Base-by-base conservation (phyloP, 2,113 vertebrate species). In the Eonycteris spelaea region DNA sequence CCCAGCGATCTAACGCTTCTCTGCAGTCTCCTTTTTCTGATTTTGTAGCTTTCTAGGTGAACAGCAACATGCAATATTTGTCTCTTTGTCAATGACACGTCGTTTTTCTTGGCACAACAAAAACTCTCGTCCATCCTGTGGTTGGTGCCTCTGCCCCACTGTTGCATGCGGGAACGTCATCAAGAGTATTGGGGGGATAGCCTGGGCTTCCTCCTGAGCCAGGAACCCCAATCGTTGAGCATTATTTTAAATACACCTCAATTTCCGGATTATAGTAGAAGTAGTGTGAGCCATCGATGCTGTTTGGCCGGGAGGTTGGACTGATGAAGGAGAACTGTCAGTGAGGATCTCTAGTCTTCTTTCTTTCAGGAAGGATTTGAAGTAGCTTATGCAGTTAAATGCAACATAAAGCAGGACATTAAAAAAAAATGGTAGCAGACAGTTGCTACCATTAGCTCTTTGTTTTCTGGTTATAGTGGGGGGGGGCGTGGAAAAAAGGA, bases 81-180 rank as follows among this genome's bases (percentile, higher is more conserved):
- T 55, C 24, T 78, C 61, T 86, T 43, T 13, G 57, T 78, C 33
- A 24, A 19, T 4, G 35, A 12, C 10, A 8, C 10, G 61, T 88
- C 7, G 38, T 55, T 57, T 82, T 71, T 73, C 33, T 67, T 28
- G 70, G n/a, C 7, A 40, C 30, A 19, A 24, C 45, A 45, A 61
- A 35, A 35, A 30, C 59, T 14, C 43, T 33, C 48, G 21, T 33
- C 3, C n/a, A 2, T 55, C 35, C 21, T 26, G 70, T 40, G 40
- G 5, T 28, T 8, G 14, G 30, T 35, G 2, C 10, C 33, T 11
- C 8, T 67, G 22, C 22, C 57, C 21, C 7, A 0, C 8, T 0
- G 45, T 33, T 24, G 40, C 43, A 26, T 45, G 6, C 43, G 70
- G 74, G 88, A 24, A 2, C 0, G 0, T 38, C 2, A 2, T 12